Evolutionary conservation across 1,140 invertebrate species (phyloP).

Genomic region (Trigoniulus corallinus): DNA sequence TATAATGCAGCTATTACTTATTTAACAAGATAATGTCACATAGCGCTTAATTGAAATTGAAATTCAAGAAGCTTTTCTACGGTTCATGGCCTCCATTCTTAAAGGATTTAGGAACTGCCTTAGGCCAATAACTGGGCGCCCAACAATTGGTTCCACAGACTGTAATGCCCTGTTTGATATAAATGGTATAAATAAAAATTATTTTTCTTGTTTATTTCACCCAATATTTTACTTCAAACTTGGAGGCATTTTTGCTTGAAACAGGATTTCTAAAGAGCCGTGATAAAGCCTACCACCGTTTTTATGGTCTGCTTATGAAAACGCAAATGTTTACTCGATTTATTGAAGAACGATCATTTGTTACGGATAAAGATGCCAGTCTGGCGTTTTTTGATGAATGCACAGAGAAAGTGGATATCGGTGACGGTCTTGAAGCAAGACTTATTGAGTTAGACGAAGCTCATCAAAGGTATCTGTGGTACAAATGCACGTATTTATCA

Average conservation of each 20-base stretch:
- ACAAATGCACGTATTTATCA: not conserved
- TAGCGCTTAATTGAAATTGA: conserved; percentile 67
- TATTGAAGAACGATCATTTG: conserved; percentile 96
- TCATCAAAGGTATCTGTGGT: conserved; percentile 32
- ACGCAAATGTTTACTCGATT: conserved; percentile 98
- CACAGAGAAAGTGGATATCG: conserved; percentile 46
- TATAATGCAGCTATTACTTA: no score
- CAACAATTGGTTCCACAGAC: conserved; percentile 83
- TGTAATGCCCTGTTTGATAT: conserved; percentile 88
- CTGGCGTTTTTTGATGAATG: conserved; percentile 98
- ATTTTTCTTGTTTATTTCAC: not conserved
- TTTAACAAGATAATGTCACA: no score
- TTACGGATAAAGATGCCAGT: conserved; percentile 82
- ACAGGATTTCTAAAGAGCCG: conserved; percentile 40
- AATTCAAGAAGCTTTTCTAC: conserved; percentile 93
- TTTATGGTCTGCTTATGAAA: conserved; percentile 71
- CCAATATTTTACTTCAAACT: conserved; percentile 4
- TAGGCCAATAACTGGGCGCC: conserved; percentile 85
- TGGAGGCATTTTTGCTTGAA: conserved; percentile 13
- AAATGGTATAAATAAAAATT: no score
- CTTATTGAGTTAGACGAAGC: conserved; percentile 39
- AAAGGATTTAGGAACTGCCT: conserved; percentile 81
- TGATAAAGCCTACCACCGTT: conserved; percentile 74
- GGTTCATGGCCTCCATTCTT: conserved; percentile 86
- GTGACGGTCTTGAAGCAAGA: conserved; percentile 9